Evolutionary conservation across 1,140 invertebrate species (phyloP), one percentile per base, ranked within the genome.

Genomic region (Brachionus plicatilis): DNA sequence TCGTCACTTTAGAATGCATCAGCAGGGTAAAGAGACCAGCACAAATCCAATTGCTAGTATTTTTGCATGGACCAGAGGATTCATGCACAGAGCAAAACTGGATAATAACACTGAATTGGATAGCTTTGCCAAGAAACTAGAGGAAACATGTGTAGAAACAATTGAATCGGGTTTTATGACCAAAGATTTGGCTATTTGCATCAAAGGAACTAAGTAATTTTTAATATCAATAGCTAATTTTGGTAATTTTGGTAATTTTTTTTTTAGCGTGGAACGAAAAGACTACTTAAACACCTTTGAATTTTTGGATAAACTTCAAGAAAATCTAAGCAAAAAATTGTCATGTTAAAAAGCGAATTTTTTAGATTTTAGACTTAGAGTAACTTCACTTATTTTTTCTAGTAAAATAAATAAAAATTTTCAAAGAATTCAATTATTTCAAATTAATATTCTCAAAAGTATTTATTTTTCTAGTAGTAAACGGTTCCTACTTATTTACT

Each of bases 1-100:
- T 11, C 86, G 90, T 33, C 90, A 90, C 84, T 90, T 89, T 86
- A 85, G 85, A 47, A 27, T 65, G 33, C 79, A 85, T 68, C 85
- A 85, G 33, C 37, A 84, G 43, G 85, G 95, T 68, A 95, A 97
- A 89, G 96, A 98, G 90, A 99, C 96, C 1, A 98, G 96, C 1
- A 99, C 96, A 14, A 99, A 98, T 91, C 94, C 96, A 0, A 97
- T 98, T 88, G 95, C 97, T n/a, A 98, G 96, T 0, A 99, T 99
- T 86, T 99, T 97, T 90, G 97, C 97, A 5, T 99, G 97, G 97
- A 96, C 96, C 0, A 92, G 93, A 86, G 97, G 97, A 68, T 91
- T 98, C 0, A 89, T 94, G 60, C 96, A 98, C 88, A 92, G 97
- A 85, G 96, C 95, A 41, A 96, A 97, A 88, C 90, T 99, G 27